phyloP scores from a whole-genome alignment of 2,888 invertebrate species.

The Temnothorax ravouxi region DNA sequence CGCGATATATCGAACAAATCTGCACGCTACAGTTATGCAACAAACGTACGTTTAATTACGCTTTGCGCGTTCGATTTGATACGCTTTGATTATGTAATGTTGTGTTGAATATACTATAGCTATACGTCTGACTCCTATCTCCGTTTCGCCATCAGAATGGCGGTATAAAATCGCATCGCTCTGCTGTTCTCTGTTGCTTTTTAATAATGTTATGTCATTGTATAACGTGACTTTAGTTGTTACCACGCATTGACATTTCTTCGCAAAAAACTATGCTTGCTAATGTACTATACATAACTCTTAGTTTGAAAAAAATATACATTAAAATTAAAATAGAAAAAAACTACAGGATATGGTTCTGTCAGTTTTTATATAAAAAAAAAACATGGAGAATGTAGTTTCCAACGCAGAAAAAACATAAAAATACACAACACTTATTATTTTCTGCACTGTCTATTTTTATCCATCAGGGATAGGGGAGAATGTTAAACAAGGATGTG shows the following conservation, averaged over 20 bases:
- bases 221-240: background rate
- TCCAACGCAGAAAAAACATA: background rate
- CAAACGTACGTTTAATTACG: background rate
- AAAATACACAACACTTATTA: slow-evolving; percentile 21
- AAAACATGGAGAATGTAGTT: background rate
- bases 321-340: background rate
- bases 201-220: background rate
- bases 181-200: background rate
- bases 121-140: background rate
- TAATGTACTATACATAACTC: background rate
- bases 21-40: background rate
- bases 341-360: background rate
- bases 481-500: background rate
- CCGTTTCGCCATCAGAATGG: background rate
- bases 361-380: background rate
- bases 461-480: background rate
- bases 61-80: background rate
- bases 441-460: slow-evolving; percentile 14
- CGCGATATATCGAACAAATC: background rate
- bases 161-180: too few relatives aligned
- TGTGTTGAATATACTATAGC: background rate
- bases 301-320: background rate
- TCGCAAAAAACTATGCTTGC: background rate
- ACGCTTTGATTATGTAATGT: slow-evolving; percentile 24
- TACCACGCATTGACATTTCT: background rate